phyloP scores from a whole-genome alignment of 2,797 vertebrate species.

The Eurystomus glaucurus region DNA sequence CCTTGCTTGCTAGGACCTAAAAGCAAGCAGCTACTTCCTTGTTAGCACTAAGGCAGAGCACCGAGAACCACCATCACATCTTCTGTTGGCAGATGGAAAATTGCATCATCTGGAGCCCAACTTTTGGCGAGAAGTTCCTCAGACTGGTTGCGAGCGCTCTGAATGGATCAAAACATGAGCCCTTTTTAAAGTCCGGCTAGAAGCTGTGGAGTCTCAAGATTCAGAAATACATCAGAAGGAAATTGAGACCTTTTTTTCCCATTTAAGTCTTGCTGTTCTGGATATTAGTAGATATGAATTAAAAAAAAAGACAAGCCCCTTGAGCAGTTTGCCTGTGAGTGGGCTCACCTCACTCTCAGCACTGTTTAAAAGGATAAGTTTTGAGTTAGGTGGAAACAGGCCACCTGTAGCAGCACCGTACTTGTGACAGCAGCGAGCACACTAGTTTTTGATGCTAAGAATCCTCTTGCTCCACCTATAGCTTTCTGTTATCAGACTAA shows the following conservation, averaged over 20 bases:
- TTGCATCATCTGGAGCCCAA: not conserved
- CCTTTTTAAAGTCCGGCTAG: too few relatives aligned
- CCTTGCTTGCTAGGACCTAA: not conserved
- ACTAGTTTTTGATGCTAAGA: not conserved
- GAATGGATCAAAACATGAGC: not conserved
- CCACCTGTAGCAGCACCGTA: rapidly evolving
- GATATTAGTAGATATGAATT: not conserved
- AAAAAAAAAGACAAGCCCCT: not conserved
- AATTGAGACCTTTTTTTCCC: not conserved
- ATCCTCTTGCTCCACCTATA: not conserved
- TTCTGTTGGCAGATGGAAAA: not conserved
- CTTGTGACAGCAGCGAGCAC: not conserved
- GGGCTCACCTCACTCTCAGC: not conserved
- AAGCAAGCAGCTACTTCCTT: not conserved
- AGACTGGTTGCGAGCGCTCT: not conserved
- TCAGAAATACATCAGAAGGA: not conserved
- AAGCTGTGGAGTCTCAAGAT: too few relatives aligned
- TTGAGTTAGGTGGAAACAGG: not conserved
- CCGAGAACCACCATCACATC: not conserved
- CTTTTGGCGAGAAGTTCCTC: not conserved
- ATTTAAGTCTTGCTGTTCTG: not conserved
- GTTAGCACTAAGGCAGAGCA: not conserved
- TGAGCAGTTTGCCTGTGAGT: too few relatives aligned
- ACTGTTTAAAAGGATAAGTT: not conserved
- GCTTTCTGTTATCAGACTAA: not conserved